Evolutionary conservation across 2,888 invertebrate genomes (phyloP).

Genomic region (Caenorhabditis macrosperma): DNA sequence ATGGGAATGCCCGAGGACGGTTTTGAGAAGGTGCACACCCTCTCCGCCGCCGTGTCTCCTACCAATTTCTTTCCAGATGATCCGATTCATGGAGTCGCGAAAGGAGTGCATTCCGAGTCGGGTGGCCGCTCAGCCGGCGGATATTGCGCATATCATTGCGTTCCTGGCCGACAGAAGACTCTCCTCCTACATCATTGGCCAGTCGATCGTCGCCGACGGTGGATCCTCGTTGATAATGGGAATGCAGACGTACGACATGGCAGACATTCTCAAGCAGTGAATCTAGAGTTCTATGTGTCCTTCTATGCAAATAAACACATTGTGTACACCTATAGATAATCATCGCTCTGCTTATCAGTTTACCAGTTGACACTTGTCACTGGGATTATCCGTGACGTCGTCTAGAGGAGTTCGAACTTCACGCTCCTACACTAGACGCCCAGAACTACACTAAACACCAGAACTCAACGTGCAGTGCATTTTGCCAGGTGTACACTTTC

Average conservation of each 20-base stretch:
- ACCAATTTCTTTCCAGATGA: constrained; percentile 13
- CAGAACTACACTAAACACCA: no score
- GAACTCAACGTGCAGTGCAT: no score
- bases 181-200: constrained; percentile 51
- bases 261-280: background rate
- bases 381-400: no score
- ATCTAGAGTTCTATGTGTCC: background rate
- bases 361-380: no score
- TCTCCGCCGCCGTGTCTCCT: no score
- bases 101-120: constrained; percentile 42
- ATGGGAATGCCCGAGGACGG: constrained; percentile 15
- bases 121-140: background rate
- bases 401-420: no score
- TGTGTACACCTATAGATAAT: no score
- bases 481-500: no score
- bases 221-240: constrained; percentile 39
- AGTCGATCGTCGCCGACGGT: constrained; percentile 52
- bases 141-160: constrained; percentile 28
- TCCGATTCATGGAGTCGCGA: constrained; percentile 6
- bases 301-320: background rate
- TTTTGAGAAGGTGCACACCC: constrained; percentile 25
- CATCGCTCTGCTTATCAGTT: no score
- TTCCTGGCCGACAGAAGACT: constrained; percentile 42
- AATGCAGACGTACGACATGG: constrained; percentile 31
- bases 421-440: no score